Percentiles rank a stretch among this genome's conserved stretches.
These are phyloP conservation scores for Lysandra coridon DNA, from an alignment of 2,888 invertebrate genomes.

Conservation along the genomic window DNA sequence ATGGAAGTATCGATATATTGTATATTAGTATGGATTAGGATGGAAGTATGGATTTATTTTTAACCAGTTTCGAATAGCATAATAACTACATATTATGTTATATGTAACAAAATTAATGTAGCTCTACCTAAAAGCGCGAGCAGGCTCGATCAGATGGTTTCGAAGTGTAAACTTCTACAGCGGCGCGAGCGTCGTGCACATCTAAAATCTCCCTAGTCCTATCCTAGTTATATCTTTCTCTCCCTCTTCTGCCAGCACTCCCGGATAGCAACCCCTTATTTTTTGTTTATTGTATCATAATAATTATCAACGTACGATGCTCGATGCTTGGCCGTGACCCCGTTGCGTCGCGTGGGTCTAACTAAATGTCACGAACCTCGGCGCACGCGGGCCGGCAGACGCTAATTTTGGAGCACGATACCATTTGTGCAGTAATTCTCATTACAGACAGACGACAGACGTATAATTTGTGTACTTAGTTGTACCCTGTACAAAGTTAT, in stretches of 20 bases:
- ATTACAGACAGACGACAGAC: neutral
- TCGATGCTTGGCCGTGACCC: neutral
- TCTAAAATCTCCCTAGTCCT: neutral
- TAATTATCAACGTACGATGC: neutral
- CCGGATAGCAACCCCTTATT: neutral
- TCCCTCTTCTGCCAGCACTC: neutral
- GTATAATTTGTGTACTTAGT: neutral
- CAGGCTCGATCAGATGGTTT: too few species aligned
- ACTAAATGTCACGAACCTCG: neutral
- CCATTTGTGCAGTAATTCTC: neutral
- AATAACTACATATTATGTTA: too few species aligned
- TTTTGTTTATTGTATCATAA: neutral
- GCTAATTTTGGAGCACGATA: conserved; percentile 3
- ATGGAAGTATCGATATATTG: too few species aligned
- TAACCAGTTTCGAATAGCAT: neutral
- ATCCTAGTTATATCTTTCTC: neutral
- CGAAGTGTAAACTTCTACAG: too few species aligned
- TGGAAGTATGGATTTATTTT: neutral
- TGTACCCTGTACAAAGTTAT: neutral
- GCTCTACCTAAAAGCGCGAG: too few species aligned
- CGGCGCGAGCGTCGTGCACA: too few species aligned
- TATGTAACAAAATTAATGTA: too few species aligned
- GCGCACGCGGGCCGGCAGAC: neutral
- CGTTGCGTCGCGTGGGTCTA: conserved; percentile 7
- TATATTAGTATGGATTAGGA: too few species aligned